phyloP scores from a whole-genome alignment of 1,140 invertebrate genomes.

The Caenorhabditis tropicalis region DNA sequence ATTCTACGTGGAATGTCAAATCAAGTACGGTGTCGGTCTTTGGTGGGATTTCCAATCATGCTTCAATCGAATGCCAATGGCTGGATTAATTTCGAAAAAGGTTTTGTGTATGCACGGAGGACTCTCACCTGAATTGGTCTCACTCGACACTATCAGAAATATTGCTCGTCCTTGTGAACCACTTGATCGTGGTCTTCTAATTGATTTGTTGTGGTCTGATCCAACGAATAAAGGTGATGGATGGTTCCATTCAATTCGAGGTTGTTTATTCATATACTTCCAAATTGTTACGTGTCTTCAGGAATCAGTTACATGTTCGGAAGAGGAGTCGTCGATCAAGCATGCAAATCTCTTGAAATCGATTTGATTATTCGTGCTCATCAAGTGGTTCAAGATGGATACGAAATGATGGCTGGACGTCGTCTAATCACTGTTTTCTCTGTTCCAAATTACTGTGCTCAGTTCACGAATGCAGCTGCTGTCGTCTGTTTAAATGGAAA shows the following conservation, averaged over 20 bases:
- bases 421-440: slow-evolving; percentile 65
- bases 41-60: slow-evolving; percentile 65
- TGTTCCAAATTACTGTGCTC: slow-evolving; percentile 62
- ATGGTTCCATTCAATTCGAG: slow-evolving; percentile 62
- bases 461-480: slow-evolving; percentile 65
- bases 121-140: slow-evolving; percentile 57
- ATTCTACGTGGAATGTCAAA: slow-evolving; percentile 73
- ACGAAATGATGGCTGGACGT: slow-evolving; percentile 61
- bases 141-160: slow-evolving; percentile 58
- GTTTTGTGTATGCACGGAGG: slow-evolving; percentile 62
- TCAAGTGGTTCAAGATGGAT: slow-evolving; percentile 64
- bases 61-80: slow-evolving; percentile 64
- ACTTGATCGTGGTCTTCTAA: slow-evolving; percentile 61
- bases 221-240: slow-evolving; percentile 64
- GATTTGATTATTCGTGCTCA: slow-evolving; percentile 64
- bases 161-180: slow-evolving; percentile 62
- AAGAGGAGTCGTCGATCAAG: slow-evolving; percentile 59
- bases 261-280: background rate
- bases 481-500: slow-evolving; percentile 63
- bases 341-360: slow-evolving; percentile 58
- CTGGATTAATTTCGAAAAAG: slow-evolving; percentile 62
- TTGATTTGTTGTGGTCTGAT: slow-evolving; percentile 64
- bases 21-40: slow-evolving; percentile 58
- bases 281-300: background rate
- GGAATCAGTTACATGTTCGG: slow-evolving; percentile 63